A percentile compares a stretch with the other conserved stretches of the same genome.
phyloP scores from a whole-genome alignment of 2,888 invertebrate species.

The Polymixis lichenea region DNA sequence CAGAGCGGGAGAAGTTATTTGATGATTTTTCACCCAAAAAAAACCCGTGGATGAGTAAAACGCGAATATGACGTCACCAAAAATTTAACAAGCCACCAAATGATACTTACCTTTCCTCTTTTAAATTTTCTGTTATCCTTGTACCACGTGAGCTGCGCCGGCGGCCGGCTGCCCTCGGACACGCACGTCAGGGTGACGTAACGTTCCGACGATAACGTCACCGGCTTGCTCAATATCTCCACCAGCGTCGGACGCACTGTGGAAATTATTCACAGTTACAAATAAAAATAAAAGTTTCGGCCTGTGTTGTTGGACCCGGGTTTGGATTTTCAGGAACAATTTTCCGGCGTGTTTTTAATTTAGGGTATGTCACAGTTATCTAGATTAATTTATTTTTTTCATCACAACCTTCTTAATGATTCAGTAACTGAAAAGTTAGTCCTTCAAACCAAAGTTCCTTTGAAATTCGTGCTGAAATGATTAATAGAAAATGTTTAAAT shows the following conservation, averaged over 20 bases:
- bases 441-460: neutral
- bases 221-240: slow-evolving; percentile 94
- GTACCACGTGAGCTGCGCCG: slow-evolving; percentile 96
- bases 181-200: slow-evolving; percentile 95
- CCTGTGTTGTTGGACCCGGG: neutral
- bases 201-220: slow-evolving; percentile 94
- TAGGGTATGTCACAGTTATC: neutral
- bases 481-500: slow-evolving; percentile 30
- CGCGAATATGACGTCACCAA: neutral
- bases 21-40: too few relatives aligned
- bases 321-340: slow-evolving; percentile 10
- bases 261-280: slow-evolving; percentile 69
- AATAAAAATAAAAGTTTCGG: slow-evolving; percentile 26
- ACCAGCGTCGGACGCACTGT: slow-evolving; percentile 95
- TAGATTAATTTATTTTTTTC: neutral
- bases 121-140: slow-evolving; percentile 95
- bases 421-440: neutral
- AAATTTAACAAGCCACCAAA: neutral
- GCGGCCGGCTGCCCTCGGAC: slow-evolving; percentile 96
- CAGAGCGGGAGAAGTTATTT: too few relatives aligned
- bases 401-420: neutral
- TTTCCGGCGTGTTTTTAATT: slow-evolving; percentile 17
- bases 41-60: neutral
- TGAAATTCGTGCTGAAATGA: slow-evolving; percentile 1
- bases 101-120: slow-evolving; percentile 92